Evolutionary conservation across 2,888 invertebrate genomes (phyloP).

Genomic region (Phortica magna): DNA sequence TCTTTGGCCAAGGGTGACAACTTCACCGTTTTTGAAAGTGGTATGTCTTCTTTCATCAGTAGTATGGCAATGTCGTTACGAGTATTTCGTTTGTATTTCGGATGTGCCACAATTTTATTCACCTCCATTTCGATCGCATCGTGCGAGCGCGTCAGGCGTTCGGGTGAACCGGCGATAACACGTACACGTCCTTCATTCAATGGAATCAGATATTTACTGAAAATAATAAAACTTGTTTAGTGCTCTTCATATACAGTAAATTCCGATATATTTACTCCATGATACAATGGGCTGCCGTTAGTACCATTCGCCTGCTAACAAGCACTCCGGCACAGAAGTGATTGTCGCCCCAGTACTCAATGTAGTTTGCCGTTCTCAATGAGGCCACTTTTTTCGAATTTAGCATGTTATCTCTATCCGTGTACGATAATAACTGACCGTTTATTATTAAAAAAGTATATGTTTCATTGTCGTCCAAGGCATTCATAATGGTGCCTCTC

Average conservation of each 20-base stretch:
- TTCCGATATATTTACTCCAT: background rate
- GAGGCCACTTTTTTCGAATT: background rate
- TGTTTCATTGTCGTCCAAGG: background rate
- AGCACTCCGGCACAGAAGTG: background rate
- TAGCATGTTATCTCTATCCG: too few relatives aligned
- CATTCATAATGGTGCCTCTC: background rate
- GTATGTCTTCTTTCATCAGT: background rate
- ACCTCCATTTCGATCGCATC: background rate
- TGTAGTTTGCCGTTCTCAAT: background rate
- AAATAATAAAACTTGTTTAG: background rate
- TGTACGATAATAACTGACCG: too few relatives aligned
- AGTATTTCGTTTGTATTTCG: background rate
- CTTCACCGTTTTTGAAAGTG: background rate
- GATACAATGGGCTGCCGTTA: background rate
- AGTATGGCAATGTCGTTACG: background rate
- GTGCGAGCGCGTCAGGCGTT: background rate
- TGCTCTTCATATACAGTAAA: background rate
- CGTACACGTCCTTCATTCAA: background rate
- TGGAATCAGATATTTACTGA: background rate
- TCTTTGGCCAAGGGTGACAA: background rate
- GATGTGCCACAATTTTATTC: background rate
- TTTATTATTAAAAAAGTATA: too few relatives aligned
- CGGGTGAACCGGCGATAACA: background rate
- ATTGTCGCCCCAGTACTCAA: conserved; percentile 2
- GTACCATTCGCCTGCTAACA: background rate